Percentiles rank a stretch among this genome's conserved stretches.
These are phyloP conservation scores for Ibycter americanus DNA, from an alignment of 2,797 vertebrate genomes.

Conservation along the genomic window DNA sequence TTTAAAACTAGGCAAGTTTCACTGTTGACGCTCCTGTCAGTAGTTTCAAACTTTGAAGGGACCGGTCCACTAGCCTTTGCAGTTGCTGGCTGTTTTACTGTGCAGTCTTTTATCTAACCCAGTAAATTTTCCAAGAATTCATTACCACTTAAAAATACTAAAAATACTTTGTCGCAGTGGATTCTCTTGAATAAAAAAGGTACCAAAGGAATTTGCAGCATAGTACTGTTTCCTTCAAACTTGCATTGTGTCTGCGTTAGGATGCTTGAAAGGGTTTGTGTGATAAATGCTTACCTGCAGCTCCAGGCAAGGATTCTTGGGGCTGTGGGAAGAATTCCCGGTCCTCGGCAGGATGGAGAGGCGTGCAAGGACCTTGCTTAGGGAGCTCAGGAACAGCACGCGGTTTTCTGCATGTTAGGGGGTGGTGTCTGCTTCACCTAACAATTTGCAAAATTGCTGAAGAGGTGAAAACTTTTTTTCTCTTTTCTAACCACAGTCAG, in stretches of 20 bases:
- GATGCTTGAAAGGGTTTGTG: neutral
- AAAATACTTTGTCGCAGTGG: neutral
- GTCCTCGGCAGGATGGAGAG: neutral
- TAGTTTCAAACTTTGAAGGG: neutral
- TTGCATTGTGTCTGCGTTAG: neutral
- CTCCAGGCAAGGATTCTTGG: neutral
- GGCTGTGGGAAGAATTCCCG: neutral
- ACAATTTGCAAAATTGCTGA: neutral
- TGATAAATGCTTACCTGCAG: neutral
- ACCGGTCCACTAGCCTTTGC: neutral
- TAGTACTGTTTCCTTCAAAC: neutral
- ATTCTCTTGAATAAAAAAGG: neutral
- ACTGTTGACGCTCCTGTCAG: neutral
- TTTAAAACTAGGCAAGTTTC: neutral
- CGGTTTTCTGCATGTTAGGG: neutral
- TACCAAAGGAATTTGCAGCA: neutral
- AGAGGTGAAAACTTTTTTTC: neutral
- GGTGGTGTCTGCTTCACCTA: neutral
- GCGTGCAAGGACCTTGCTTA: neutral
- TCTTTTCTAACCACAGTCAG: neutral
- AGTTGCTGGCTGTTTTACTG: neutral
- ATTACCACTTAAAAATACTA: neutral
- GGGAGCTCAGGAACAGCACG: neutral
- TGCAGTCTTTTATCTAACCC: accelerated
- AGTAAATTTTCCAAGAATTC: neutral